A percentile compares a stretch with the other conserved stretches of the same genome.
These are phyloP conservation scores for Zeuzera pyrina DNA, from an alignment of 2,888 invertebrate species.

Conservation along the genomic window DNA sequence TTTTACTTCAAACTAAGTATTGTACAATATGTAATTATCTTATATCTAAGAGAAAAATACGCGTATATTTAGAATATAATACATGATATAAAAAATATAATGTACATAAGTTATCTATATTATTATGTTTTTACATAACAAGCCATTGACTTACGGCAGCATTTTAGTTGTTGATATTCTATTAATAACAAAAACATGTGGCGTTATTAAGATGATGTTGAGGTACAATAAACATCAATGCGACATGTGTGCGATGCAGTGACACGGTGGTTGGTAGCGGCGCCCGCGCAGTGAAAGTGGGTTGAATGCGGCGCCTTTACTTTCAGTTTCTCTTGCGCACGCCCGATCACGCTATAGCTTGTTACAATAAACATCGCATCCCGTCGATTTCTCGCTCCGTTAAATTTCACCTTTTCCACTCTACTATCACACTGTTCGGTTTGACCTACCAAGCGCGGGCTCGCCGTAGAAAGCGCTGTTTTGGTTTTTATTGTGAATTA, in stretches of 20 bases:
- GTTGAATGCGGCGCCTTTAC: slow-evolving; percentile 68
- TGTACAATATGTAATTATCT: no score
- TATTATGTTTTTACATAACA: no score
- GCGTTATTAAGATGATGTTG: background rate
- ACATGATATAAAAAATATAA: no score
- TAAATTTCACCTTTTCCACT: slow-evolving; percentile 70
- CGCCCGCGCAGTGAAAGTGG: slow-evolving; percentile 66
- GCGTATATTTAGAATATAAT: no score
- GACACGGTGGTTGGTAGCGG: slow-evolving; percentile 16
- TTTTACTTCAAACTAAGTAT: no score
- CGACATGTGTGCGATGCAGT: slow-evolving; percentile 9
- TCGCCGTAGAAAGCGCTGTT: slow-evolving; percentile 44
- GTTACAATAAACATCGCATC: slow-evolving; percentile 71
- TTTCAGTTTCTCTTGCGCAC: slow-evolving; percentile 70
- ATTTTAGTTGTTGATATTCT: background rate
- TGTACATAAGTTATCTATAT: no score
- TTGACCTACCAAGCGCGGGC: slow-evolving; percentile 41
- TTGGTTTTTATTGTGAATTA: background rate
- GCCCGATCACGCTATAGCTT: slow-evolving; percentile 58
- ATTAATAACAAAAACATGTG: background rate
- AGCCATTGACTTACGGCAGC: no score
- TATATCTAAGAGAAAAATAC: no score
- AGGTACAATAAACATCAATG: background rate
- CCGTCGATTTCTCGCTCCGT: slow-evolving; percentile 70
- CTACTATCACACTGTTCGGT: slow-evolving; percentile 45